These are phyloP conservation scores for Phallusia fumigata DNA, from an alignment of 23 tunicate species.

Conservation along the genomic window DNA sequence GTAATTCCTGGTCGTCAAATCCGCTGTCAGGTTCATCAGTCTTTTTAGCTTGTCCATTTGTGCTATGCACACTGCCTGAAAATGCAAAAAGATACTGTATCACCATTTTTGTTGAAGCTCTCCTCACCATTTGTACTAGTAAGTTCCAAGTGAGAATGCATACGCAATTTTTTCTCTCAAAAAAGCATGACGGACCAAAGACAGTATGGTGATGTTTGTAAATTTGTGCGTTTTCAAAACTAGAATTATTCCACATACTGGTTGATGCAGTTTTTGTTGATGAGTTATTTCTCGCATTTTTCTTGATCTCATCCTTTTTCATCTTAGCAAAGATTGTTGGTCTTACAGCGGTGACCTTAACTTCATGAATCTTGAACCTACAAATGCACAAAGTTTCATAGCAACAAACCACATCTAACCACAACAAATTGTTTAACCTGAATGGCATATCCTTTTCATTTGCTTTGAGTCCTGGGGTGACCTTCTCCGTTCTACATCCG, in stretches of 20 bases:
- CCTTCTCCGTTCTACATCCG: conserved; percentile 47
- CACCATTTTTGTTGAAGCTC: too few species aligned
- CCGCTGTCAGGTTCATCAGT: conserved; percentile 1
- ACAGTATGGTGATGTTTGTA: too few species aligned
- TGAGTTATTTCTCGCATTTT: neutral
- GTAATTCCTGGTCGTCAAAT: neutral
- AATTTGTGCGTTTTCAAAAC: too few species aligned
- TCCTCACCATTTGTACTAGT: too few species aligned
- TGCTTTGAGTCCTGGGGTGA: conserved; percentile 37
- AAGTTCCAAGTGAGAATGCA: too few species aligned
- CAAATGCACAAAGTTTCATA: neutral
- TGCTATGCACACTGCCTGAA: neutral
- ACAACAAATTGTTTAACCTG: conserved; percentile 23
- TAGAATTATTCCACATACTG: too few species aligned
- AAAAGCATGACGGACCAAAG: too few species aligned
- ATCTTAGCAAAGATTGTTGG: neutral
- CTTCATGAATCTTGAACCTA: neutral
- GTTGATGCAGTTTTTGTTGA: neutral
- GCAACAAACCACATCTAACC: neutral
- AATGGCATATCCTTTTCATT: conserved; percentile 32
- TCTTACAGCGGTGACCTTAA: neutral
- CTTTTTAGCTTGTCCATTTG: conserved; percentile 4
- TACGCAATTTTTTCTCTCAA: too few species aligned
- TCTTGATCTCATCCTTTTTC: conserved; percentile 1
- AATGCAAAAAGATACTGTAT: neutral